Conservation (phyloP, 2,797 vertebrate genomes). For the Rousettus madagascariensis region DNA sequence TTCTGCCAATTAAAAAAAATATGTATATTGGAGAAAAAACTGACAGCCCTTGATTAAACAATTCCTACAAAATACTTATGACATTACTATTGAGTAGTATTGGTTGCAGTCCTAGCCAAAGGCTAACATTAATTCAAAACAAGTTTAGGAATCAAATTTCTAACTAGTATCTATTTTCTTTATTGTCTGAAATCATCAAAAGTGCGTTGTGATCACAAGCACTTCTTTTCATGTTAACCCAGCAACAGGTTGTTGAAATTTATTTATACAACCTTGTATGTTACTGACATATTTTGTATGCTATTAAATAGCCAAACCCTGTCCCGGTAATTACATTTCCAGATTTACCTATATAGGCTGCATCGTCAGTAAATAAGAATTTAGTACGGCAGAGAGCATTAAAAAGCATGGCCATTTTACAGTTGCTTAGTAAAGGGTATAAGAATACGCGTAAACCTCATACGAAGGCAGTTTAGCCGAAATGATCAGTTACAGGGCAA, state of each 20-base stretch:
- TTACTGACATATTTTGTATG: not conserved
- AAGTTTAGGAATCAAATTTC: not conserved
- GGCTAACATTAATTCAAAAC: slow-evolving; percentile 15
- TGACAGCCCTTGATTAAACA: not conserved
- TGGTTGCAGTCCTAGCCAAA: not conserved
- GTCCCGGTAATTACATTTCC: not conserved
- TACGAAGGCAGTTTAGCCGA: not conserved
- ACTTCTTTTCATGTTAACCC: not conserved
- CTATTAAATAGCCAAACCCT: not conserved
- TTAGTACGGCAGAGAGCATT: not conserved
- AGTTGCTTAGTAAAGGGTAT: not conserved
- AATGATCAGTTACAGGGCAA: not conserved
- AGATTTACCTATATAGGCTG: not conserved
- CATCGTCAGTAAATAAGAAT: not conserved
- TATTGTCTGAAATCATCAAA: not conserved
- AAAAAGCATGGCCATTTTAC: not conserved
- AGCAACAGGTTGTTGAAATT: not conserved
- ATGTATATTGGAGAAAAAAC: not conserved
- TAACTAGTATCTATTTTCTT: slow-evolving; percentile 12
- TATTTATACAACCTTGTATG: not conserved
- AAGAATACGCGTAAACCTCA: not conserved
- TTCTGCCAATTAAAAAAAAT: not conserved
- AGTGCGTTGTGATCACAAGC: not conserved
- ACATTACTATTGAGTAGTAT: not conserved
- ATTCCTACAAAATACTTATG: not conserved